phyloP scores from a whole-genome alignment of 2,797 vertebrate genomes.

The Morus bassanus region DNA sequence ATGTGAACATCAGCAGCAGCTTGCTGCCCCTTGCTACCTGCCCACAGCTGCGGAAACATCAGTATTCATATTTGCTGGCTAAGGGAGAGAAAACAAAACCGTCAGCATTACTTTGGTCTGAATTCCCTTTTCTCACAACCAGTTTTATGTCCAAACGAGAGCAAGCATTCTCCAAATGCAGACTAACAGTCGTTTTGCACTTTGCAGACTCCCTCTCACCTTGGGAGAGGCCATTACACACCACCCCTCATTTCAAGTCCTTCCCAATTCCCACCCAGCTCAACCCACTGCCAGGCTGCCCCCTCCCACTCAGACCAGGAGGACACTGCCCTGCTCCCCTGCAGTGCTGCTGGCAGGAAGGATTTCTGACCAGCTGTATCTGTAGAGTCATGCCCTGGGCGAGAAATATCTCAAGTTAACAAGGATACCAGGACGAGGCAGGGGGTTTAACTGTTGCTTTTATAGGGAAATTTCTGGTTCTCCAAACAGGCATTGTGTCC shows the following conservation, averaged over 20 bases:
- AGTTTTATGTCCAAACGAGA: not conserved
- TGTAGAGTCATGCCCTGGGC: not conserved
- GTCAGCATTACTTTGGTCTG: not conserved
- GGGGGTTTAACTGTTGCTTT: not conserved
- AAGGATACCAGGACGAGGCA: not conserved
- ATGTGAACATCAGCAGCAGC: not conserved
- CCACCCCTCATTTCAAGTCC: not conserved
- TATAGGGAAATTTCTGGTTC: not conserved
- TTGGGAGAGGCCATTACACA: not conserved
- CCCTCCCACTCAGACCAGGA: not conserved
- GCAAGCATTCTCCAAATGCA: not conserved
- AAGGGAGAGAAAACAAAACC: not conserved
- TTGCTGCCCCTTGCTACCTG: not conserved
- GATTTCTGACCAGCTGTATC: not conserved
- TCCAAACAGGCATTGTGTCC: not conserved
- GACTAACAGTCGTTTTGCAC: not conserved
- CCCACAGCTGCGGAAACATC: not conserved
- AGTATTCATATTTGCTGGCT: not conserved
- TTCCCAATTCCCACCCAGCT: not conserved
- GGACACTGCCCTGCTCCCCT: not conserved
- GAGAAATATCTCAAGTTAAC: not conserved
- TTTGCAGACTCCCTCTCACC: not conserved
- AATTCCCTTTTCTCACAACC: not conserved
- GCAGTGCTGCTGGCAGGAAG: not conserved
- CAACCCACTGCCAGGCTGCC: not conserved